These are phyloP conservation scores for Melanophora roralis DNA, from an alignment of 2,888 invertebrate species.

Conservation along the genomic window DNA sequence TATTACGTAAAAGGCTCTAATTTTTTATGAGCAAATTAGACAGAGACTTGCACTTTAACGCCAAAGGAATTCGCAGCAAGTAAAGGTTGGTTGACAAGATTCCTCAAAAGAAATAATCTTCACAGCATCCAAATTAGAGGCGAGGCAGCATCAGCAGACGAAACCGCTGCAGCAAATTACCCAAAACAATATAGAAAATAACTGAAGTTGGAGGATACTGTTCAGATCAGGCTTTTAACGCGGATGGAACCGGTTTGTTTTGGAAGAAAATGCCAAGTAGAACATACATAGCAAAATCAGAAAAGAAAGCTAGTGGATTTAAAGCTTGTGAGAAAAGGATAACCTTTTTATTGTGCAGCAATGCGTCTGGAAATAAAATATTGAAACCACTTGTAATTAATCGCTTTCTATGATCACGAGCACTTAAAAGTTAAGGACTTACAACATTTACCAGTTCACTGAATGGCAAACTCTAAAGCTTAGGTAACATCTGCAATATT, in stretches of 20 bases:
- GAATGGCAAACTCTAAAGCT: conserved; percentile 62
- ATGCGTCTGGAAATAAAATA: conserved; percentile 51
- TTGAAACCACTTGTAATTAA: background rate
- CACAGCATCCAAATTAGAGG: background rate
- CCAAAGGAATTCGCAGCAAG: conserved; percentile 16
- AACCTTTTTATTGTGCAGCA: conserved; percentile 61
- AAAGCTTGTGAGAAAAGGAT: conserved; percentile 42
- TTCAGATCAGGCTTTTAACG: background rate
- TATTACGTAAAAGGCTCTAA: conserved; percentile 6
- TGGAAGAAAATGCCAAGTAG: conserved; percentile 68
- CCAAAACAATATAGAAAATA: background rate
- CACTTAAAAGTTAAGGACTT: conserved; percentile 65
- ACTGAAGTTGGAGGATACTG: conserved; percentile 49
- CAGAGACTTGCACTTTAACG: conserved; percentile 3
- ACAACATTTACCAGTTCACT: conserved; percentile 65
- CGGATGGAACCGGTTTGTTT: conserved; percentile 65
- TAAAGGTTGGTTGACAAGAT: conserved; percentile 8
- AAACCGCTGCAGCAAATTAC: background rate
- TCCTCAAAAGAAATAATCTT: conserved; percentile 19
- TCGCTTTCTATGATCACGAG: conserved; percentile 53
- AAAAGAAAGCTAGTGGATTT: conserved; percentile 45
- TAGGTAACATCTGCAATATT: background rate
- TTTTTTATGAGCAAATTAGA: conserved; percentile 12
- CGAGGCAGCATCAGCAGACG: background rate
- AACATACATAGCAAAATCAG: conserved; percentile 64